Percentiles rank a stretch among this genome's conserved stretches.
Evolutionary conservation across 2,113 vertebrate genomes (phyloP).

Genomic region (Uria lomvia): DNA sequence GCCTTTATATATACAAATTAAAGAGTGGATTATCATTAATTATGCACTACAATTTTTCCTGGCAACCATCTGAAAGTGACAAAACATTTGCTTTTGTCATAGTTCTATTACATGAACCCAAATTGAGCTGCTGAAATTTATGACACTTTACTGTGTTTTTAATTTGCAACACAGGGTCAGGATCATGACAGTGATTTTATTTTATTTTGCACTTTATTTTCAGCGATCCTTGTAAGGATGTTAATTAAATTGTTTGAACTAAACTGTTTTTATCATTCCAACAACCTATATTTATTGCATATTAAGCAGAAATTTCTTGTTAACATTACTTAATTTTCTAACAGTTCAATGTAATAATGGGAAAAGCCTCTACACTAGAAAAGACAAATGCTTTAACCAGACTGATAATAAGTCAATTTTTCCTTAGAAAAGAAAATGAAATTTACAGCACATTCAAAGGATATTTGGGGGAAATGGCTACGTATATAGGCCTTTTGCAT

Average conservation of each 20-base stretch:
- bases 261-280: conserved; percentile 69
- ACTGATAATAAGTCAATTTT: not conserved
- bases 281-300: conserved; percentile 63
- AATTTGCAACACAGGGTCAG: conserved; percentile 71
- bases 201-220: conserved; percentile 74
- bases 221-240: conserved; percentile 59
- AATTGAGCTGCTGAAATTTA: conserved; percentile 69
- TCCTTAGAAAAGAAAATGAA: not conserved
- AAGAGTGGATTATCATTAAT: conserved; percentile 76
- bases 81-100: conserved; percentile 81
- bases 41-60: conserved; percentile 74
- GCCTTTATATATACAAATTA: conserved; percentile 70
- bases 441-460: not conserved
- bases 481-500: not conserved
- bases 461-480: not conserved
- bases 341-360: conserved; percentile 39
- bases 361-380: not conserved
- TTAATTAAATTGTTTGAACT: conserved; percentile 76
- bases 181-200: conserved; percentile 69
- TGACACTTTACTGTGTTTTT: conserved; percentile 72
- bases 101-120: conserved; percentile 74
- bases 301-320: conserved; percentile 66
- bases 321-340: conserved; percentile 65
- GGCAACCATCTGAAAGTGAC: conserved; percentile 72
- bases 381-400: conserved; percentile 13